Evolutionary conservation across 2,888 invertebrate genomes (phyloP), one percentile per base, ranked within the genome.

Genomic region (Eupithecia subfuscata): DNA sequence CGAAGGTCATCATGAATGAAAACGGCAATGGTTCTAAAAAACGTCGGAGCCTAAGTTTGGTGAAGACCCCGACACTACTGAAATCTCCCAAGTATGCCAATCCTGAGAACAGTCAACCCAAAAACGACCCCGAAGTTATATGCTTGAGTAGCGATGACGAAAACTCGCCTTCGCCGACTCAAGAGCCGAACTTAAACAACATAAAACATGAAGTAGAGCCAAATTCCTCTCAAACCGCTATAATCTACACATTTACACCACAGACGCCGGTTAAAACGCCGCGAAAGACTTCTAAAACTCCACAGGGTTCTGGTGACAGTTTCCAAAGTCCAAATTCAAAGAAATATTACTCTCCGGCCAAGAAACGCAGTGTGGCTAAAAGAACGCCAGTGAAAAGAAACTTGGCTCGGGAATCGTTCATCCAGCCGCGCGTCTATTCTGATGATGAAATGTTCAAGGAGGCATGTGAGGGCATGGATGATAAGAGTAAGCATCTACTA

Each of bases 291-390:
- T 22, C 22, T 45, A 82, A 73, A 77, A 80, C 85, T 37, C 83
- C 78, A 70, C 73, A 64, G 78, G 76, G 80, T 43, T 69, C 81
- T 43, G 78, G 75, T 40, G 74, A 79, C 34, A 84, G 81, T 75
- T 77, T 71, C 22, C 63, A 43, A 63, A 81, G 74, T 72, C 72
- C 89, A 14, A 80, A 79, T 48, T 83, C 87, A 30, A 82, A 80
- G 6, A 91, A 87, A 76, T 92, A 85, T 79, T 93, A 81, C 82
- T 93, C 93, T 2, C 93, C 93, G 7, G 84, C 81, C 2, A 93
- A 92, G 79, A 93, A 92, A 75, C 84, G 89, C 16, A 80, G 79
- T 77, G 80, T 90, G 0, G 71, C 76, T 22, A 84, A 87, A 73
- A 87, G 75, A 69, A 83, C 84, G 70, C 87, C 89, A 43, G 85